Evolutionary conservation across 1,140 invertebrate genomes (phyloP).

Genomic region (Aphaenogaster floridana): DNA sequence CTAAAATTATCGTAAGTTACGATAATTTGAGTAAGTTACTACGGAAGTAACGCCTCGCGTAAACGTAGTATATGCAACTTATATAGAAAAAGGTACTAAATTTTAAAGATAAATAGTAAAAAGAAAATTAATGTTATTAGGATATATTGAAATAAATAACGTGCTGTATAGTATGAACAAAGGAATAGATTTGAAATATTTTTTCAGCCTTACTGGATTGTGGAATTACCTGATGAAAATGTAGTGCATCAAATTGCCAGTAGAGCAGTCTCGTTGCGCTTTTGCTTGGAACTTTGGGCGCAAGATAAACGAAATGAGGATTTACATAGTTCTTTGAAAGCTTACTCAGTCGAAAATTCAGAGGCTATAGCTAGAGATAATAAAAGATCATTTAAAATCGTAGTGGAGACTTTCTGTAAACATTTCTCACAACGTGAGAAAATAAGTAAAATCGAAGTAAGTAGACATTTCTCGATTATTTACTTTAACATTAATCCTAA

Average conservation of each 20-base stretch:
- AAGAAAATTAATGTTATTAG: not conserved
- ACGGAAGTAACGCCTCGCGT: too few species aligned
- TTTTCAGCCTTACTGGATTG: slow-evolving; percentile 92
- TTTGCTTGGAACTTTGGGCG: slow-evolving; percentile 93
- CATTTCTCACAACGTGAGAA: slow-evolving; percentile 93
- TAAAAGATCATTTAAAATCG: slow-evolving; percentile 92
- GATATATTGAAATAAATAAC: slow-evolving; percentile 15
- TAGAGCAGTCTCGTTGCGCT: slow-evolving; percentile 92
- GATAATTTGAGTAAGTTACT: too few species aligned
- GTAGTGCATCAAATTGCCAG: slow-evolving; percentile 90
- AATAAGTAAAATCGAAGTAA: slow-evolving; percentile 94
- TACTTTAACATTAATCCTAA: slow-evolving; percentile 27
- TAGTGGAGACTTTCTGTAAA: slow-evolving; percentile 95
- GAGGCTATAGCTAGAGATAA: slow-evolving; percentile 85
- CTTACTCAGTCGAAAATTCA: slow-evolving; percentile 87
- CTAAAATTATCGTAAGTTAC: too few species aligned
- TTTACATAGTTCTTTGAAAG: slow-evolving; percentile 90
- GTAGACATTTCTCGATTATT: slow-evolving; percentile 31
- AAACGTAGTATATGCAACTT: not conserved
- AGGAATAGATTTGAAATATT: slow-evolving; percentile 33
- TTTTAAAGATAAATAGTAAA: not conserved
- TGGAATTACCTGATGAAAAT: slow-evolving; percentile 90
- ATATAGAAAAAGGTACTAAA: not conserved
- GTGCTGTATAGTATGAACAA: not conserved
- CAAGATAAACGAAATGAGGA: slow-evolving; percentile 87